Evolutionary conservation across 2,888 invertebrate species (phyloP), one percentile per base, ranked within the genome.

Genomic region (Melangyna quadrimaculata): DNA sequence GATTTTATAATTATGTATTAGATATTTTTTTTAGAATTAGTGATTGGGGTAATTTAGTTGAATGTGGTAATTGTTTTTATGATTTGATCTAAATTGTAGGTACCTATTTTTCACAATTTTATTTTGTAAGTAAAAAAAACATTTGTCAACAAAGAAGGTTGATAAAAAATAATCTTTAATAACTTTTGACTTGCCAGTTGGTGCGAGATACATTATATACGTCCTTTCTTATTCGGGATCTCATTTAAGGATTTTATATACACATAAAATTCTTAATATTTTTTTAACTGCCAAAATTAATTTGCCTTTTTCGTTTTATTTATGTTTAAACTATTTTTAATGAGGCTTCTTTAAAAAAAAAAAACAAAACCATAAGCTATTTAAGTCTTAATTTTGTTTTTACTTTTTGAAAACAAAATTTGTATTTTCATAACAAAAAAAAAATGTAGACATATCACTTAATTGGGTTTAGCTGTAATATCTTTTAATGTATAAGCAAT

Each of bases 31-130:
- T 65, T 48, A 12, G 14, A 48, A 32, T 48, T 19, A 67, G 67
- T 24, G 48, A 29, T 45, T 29, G 3, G 77, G 73, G 70, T 77
- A 86, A 77, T 86, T 86, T 81, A 78, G 81, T 86, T 86, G 81
- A 78, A 81, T 32, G 22, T 43, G 19, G 12, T 63, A n/a, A 3
- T 27, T 65, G 45, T 35, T 57, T 53, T 55, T 12, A 37, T 27
- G n/a, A n/a, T 35, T 40, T 4, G 14, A 1, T 29, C 14, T 51
- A 40, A 35, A 45, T 19, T 17, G 45, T 22, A 12, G 29, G 10
- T 22, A 37, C 14, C 2, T 14, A 8, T 55, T 37, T n/a, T 10
- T n/a, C n/a, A n/a, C n/a, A 14, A 24, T 27, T 51, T 8, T 51
- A 1, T 19, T 45, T 17, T 9, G 19, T 3, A 55, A 35, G 12